phyloP scores from a whole-genome alignment of 2,888 invertebrate species.

The Scaptomyza polygonia region DNA sequence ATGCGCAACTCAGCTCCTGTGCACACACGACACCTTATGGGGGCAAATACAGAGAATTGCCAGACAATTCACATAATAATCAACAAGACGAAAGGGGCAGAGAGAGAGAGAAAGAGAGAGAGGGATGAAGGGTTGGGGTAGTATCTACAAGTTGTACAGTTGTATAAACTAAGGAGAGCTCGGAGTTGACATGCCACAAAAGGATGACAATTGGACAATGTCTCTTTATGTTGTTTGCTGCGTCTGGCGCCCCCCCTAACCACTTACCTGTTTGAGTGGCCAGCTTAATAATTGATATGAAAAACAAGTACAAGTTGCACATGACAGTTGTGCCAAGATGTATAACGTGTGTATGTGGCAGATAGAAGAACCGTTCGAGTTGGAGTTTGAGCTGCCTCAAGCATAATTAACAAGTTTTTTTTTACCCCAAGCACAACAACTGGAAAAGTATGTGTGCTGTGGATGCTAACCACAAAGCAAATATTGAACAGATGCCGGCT shows the following conservation, averaged over 20 bases:
- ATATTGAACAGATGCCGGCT: conserved; percentile 60
- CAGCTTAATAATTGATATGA: conserved; percentile 78
- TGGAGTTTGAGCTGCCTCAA: conserved; percentile 30
- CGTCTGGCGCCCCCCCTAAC: conserved; percentile 62
- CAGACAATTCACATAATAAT: conserved; percentile 72
- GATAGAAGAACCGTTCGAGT: conserved; percentile 15
- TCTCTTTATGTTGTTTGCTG: conserved; percentile 57
- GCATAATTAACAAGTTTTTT: conserved; percentile 76
- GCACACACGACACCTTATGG: conserved; percentile 69
- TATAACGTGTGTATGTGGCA: conserved; percentile 4
- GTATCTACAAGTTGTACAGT: conserved; percentile 73
- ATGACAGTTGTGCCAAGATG: conserved; percentile 65
- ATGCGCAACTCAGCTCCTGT: conserved; percentile 73
- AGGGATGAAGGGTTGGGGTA: background rate
- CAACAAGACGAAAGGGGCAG: conserved; percentile 61
- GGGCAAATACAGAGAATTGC: conserved; percentile 21
- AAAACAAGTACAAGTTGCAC: conserved; percentile 68
- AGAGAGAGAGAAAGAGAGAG: background rate
- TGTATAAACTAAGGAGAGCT: conserved; percentile 70
- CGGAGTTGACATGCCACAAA: conserved; percentile 64
- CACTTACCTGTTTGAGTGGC: conserved; percentile 42
- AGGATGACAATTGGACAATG: conserved; percentile 78
- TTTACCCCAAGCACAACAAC: conserved; percentile 43
- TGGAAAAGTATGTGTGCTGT: conserved; percentile 56
- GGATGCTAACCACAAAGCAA: conserved; percentile 58